Evolutionary conservation across 2,797 vertebrate genomes (phyloP).

Genomic region (Fringilla coelebs): DNA sequence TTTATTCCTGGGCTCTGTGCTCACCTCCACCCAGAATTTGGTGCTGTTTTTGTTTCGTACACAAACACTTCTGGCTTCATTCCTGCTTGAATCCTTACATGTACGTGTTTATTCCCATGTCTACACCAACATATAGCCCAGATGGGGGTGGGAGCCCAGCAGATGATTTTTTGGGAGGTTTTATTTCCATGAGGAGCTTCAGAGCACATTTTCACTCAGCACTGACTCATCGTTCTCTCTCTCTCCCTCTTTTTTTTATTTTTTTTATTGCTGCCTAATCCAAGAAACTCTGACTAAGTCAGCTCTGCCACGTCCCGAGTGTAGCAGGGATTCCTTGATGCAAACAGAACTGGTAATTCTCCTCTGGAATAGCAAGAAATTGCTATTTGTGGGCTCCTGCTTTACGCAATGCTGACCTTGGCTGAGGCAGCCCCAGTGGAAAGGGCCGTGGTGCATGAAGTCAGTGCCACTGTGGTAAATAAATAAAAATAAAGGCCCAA

Average conservation of each 20-base stretch:
- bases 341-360: slow-evolving; percentile 71
- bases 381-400: slow-evolving; percentile 65
- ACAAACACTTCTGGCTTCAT: neutral
- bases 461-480: slow-evolving; percentile 70
- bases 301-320: slow-evolving; percentile 71
- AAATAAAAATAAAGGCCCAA: slow-evolving; percentile 55
- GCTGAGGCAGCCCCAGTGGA: slow-evolving; percentile 66
- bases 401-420: slow-evolving; percentile 74
- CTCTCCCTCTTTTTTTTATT: neutral
- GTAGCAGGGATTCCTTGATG: slow-evolving; percentile 67
- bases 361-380: slow-evolving; percentile 64
- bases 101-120: neutral
- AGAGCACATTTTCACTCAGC: slow-evolving; percentile 51
- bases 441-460: slow-evolving; percentile 63
- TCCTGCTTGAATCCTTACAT: neutral
- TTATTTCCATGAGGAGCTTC: slow-evolving; percentile 44
- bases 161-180: slow-evolving; percentile 12
- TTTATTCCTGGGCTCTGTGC: neutral
- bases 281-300: slow-evolving; percentile 74
- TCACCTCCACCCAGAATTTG: neutral
- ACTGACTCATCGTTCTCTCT: slow-evolving; percentile 66
- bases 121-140: neutral
- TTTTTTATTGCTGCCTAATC: slow-evolving; percentile 34
- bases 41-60: neutral
- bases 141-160: neutral